phyloP scores from a whole-genome alignment of 2,113 vertebrate genomes.

The Laterallus jamaicensis region DNA sequence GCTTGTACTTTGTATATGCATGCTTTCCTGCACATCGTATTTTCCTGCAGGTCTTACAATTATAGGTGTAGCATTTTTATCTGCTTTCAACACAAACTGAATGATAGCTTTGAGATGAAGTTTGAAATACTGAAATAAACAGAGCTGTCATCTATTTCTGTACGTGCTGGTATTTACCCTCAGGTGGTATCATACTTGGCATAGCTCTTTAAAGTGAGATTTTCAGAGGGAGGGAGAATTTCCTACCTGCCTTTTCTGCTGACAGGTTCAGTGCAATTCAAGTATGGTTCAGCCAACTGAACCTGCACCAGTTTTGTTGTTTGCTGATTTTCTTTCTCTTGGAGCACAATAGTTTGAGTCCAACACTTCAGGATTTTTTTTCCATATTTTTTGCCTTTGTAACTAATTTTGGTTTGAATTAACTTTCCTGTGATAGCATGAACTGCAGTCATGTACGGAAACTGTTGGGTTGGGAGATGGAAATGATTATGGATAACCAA shows the following conservation, averaged over 20 bases:
- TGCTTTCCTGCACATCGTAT: neutral
- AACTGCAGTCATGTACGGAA: neutral
- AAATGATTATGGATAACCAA: neutral
- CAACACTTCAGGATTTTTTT: rapidly evolving
- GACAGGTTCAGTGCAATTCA: neutral
- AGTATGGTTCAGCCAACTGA: neutral
- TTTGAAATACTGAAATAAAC: neutral
- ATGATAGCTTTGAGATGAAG: neutral
- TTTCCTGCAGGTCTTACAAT: neutral
- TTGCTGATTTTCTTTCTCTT: neutral
- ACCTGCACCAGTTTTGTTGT: neutral
- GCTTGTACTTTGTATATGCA: neutral
- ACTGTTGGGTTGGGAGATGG: neutral
- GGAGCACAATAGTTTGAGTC: neutral
- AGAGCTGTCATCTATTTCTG: neutral
- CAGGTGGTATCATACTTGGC: neutral
- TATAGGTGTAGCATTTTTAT: neutral
- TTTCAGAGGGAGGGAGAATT: neutral
- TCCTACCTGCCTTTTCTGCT: neutral
- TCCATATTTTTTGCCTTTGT: neutral
- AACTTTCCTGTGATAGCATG: neutral
- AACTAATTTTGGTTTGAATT: neutral
- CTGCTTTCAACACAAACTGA: neutral
- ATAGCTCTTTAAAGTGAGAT: neutral
- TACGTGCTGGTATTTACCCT: neutral